Conservation (phyloP, 2,888 invertebrate genomes). For the Lucinisca nassula region DNA sequence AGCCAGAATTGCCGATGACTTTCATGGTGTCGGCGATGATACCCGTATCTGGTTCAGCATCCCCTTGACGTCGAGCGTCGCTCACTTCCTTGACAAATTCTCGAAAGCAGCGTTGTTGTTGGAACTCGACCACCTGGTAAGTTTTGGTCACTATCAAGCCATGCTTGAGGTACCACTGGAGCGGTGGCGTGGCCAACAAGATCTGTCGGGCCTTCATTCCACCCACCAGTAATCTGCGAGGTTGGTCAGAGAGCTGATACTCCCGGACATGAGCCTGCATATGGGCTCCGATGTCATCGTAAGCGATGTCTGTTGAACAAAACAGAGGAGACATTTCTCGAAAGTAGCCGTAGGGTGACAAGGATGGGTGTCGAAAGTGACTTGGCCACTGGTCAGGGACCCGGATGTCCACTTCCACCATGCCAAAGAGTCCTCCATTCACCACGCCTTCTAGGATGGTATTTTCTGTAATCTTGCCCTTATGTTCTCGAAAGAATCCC, state of each 20-base stretch:
- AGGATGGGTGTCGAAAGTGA: not conserved
- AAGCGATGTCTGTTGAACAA: constrained; percentile 36
- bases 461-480: too few species aligned
- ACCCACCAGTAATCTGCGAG: constrained; percentile 36
- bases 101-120: not conserved
- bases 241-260: constrained; percentile 17
- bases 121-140: constrained; percentile 19
- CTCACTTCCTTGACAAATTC: constrained; percentile 4
- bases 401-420: constrained; percentile 31
- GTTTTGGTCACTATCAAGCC: constrained; percentile 50
- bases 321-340: constrained; percentile 46
- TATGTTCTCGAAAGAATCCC: too few species aligned
- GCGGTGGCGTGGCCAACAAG: constrained; percentile 47
- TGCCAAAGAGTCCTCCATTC: constrained; percentile 13
- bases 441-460: constrained; percentile 1
- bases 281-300: not conserved
- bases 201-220: constrained; percentile 49
- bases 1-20: too few species aligned
- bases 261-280: constrained; percentile 34
- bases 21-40: too few species aligned
- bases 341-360: constrained; percentile 45
- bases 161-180: constrained; percentile 65
- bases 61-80: not conserved
- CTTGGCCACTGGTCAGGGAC: constrained; percentile 22
- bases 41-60: too few species aligned